Base-by-base conservation (phyloP, 2,888 invertebrate genomes). In the Limnephilus marmoratus region DNA sequence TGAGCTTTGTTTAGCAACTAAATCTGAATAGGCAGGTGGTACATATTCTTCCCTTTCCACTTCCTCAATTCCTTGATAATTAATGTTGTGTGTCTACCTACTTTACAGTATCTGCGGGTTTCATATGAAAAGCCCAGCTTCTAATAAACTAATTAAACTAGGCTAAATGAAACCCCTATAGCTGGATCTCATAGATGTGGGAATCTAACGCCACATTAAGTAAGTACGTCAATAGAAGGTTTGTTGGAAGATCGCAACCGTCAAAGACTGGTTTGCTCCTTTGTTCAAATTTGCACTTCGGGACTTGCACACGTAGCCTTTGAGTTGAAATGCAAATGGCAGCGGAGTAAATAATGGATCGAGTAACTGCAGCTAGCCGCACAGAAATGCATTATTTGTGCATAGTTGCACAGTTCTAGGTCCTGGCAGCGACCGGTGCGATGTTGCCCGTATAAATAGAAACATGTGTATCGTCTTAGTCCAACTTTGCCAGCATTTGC, bases 401-500 rank as follows among this genome's bases (percentile, higher is more conserved):
- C 68, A 68, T 18, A 18, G 68, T 68, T 68, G 68, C 5, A 18
- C 68, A 68, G 24, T 53, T 53, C 18, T 15, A 18, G 53, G 53
- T 53, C 18, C 53, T 53, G 53, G 53, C 81, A 81, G 29, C 29
- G 31, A 81, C 31, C 11, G 81, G 29, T n/a, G 31, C 81, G 81
- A 81, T 31, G 81, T 82, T 82, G 34, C 82, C 31, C 34, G 31
- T 34, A 82, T 82, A 82, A 82, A 31, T 82, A 82, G 82, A 29
- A 34, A 82, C 31, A 68, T 5, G 68, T 24, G 85, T 41, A n/a
- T 24, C 41, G 85, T 85, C 37, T 37, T 18, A 11, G 85, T 85
- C 80, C 29, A 88, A 80, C 37, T 29, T 29, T 68, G 41, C 18
- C 41, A 53, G 45, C n/a, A 90, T 90, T 90, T 81, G 81, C 82